phyloP scores from a whole-genome alignment of 1,140 invertebrate species.

The Akabosia matsudoensis region DNA sequence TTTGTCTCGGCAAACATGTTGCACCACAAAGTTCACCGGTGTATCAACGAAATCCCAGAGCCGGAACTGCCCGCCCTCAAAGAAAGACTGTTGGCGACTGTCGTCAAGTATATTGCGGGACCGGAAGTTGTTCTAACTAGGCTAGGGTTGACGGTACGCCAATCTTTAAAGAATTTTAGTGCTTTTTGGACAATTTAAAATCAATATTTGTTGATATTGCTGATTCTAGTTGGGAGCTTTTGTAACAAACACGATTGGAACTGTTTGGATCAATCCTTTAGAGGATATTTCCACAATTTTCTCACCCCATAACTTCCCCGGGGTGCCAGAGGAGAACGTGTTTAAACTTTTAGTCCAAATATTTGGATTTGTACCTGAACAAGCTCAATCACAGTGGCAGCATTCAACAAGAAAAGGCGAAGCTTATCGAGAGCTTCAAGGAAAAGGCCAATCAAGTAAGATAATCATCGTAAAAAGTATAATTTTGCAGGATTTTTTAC shows the following conservation, averaged over 20 bases:
- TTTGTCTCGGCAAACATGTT: conserved; percentile 46
- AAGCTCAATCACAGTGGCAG: conserved; percentile 42
- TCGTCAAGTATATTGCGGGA: conserved; percentile 42
- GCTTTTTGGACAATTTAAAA: background rate
- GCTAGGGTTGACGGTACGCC: conserved; percentile 41
- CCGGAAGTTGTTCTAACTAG: conserved; percentile 41
- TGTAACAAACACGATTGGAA: conserved; percentile 43
- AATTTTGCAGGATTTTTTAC: background rate
- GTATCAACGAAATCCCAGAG: conserved; percentile 40
- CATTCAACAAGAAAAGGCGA: conserved; percentile 32
- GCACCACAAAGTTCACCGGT: conserved; percentile 42
- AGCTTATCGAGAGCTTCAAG: conserved; percentile 38
- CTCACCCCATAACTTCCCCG: conserved; percentile 45
- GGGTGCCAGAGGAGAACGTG: conserved; percentile 39
- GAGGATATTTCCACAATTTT: conserved; percentile 42
- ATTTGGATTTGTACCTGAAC: conserved; percentile 44
- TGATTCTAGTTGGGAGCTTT: conserved; percentile 41
- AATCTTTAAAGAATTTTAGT: background rate
- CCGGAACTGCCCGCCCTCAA: conserved; percentile 39
- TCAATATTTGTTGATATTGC: background rate
- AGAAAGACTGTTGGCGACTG: conserved; percentile 35
- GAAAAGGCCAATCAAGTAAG: conserved; percentile 44
- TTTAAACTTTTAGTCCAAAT: conserved; percentile 42
- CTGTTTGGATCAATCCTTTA: conserved; percentile 40
- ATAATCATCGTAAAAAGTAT: background rate